Base-by-base conservation (phyloP, 1,140 invertebrate genomes). In the Drosophila equinoxialis region DNA sequence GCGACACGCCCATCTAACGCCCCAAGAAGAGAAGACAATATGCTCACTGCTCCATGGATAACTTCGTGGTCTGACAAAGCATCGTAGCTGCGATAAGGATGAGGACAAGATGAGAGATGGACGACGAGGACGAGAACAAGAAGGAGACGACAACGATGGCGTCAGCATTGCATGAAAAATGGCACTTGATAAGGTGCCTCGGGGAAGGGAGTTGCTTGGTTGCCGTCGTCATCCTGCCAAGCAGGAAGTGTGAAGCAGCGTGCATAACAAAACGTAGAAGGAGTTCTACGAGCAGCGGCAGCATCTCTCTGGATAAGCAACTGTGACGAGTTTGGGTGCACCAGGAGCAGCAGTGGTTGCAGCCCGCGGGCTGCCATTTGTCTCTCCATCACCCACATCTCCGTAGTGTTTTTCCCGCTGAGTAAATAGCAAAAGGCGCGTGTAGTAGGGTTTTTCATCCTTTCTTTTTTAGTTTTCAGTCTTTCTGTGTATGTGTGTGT, bases 381-480 rank as follows among this genome's bases (percentile, higher is more conserved):
- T 79, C 79, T 74, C 63, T 65, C 39, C 48, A 41, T 10, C 17
- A 51, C 42, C 54, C 55, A 55, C 63, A 61, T 39, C n/a, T 51
- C 39, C 13, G n/a, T 11, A 41, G 68, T 30, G 65, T 74, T 82
- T 86, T 86, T 86, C 79, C 71, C 83, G 61, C 70, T 79, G 83
- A 87, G 83, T 82, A 86, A 87, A 86, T 87, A 86, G 83, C 76
- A 86, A 86, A 86, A 86, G 79, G 79, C 79, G 83, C 83, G 83
- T 86, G 79, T 86, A 74, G 77, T 77, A 51, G 42, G 65, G 65
- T 68, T 65, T 62, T 23, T 74, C 35, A 33, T 59, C 14, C 48
- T 14, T 26, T 33, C 60, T 55, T 42, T 37, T 20, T 48, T 30
- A 30, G 30, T 30, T 30, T 42, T 17, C 5, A 4, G 23, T 71